Conservation (phyloP, 2,888 invertebrate species). For the Drosophila buzzatii region DNA sequence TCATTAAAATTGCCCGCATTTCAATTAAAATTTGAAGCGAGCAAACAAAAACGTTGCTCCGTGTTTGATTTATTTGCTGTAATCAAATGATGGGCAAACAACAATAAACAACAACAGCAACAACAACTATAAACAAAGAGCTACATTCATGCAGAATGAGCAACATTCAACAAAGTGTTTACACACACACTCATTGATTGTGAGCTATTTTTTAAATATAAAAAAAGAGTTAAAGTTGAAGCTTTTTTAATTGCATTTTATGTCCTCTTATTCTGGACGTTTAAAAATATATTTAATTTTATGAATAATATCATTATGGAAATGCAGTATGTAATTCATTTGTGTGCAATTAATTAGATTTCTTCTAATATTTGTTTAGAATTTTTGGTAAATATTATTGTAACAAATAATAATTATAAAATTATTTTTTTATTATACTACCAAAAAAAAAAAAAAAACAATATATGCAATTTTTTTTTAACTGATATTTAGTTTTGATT, state of each 20-base stretch:
- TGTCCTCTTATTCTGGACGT: not conserved
- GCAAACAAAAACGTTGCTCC: constrained; percentile 16
- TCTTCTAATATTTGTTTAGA: not conserved
- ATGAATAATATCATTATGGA: not conserved
- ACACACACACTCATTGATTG: not conserved
- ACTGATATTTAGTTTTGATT: too few species aligned
- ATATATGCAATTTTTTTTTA: too few species aligned
- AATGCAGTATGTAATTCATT: not conserved
- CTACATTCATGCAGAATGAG: constrained; percentile 8
- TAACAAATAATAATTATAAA: not conserved
- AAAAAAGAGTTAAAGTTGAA: not conserved
- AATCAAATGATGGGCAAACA: constrained; percentile 41
- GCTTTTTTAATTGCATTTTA: not conserved
- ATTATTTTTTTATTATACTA: too few species aligned
- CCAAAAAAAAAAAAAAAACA: too few species aligned
- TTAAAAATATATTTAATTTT: not conserved
- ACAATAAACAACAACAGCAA: constrained; percentile 14
- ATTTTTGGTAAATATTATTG: not conserved
- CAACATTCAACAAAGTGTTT: constrained; percentile 1
- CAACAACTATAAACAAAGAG: constrained; percentile 17
- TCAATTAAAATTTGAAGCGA: constrained; percentile 40
- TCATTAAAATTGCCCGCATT: constrained; percentile 56
- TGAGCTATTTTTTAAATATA: not conserved
- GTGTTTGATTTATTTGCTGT: constrained; percentile 49
- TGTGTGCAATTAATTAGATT: not conserved